Conservation (phyloP, 2,888 invertebrate species). For the Acrobasis consociella region DNA sequence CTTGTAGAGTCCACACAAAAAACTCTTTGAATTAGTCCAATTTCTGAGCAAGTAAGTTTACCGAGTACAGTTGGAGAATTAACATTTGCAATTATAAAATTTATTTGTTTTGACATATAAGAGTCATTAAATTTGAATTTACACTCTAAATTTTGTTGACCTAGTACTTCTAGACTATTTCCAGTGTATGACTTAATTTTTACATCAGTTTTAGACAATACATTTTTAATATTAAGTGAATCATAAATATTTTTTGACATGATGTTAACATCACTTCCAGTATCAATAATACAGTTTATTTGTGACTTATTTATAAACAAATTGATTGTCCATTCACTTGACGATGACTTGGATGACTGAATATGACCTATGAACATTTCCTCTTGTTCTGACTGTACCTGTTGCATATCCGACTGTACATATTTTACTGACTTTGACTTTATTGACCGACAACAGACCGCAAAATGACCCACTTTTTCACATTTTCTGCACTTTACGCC, state of each 20-base stretch:
- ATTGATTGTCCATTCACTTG: slow-evolving; percentile 29
- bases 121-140: slow-evolving; percentile 16
- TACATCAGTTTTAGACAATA: slow-evolving; percentile 25
- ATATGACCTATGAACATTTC: slow-evolving; percentile 31
- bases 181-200: slow-evolving; percentile 25
- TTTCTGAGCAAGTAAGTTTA: slow-evolving; percentile 30
- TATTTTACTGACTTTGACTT: slow-evolving; percentile 28
- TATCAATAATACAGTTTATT: slow-evolving; percentile 32
- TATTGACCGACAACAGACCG: slow-evolving; percentile 28
- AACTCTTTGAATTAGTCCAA: slow-evolving; percentile 32
- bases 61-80: slow-evolving; percentile 30
- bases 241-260: slow-evolving; percentile 31
- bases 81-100: slow-evolving; percentile 29
- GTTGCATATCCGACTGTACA: slow-evolving; percentile 25
- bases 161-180: slow-evolving; percentile 22
- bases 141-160: slow-evolving; percentile 21
- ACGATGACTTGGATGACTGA: slow-evolving; percentile 22
- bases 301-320: slow-evolving; percentile 26
- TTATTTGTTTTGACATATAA: slow-evolving; percentile 13
- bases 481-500: slow-evolving; percentile 30
- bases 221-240: slow-evolving; percentile 29
- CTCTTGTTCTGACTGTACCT: slow-evolving; percentile 27
- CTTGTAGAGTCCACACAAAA: slow-evolving; percentile 20
- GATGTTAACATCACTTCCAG: slow-evolving; percentile 32
- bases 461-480: slow-evolving; percentile 30